Conservation (phyloP, 2,797 vertebrate species). For the Hypotaenidia philippensis region DNA sequence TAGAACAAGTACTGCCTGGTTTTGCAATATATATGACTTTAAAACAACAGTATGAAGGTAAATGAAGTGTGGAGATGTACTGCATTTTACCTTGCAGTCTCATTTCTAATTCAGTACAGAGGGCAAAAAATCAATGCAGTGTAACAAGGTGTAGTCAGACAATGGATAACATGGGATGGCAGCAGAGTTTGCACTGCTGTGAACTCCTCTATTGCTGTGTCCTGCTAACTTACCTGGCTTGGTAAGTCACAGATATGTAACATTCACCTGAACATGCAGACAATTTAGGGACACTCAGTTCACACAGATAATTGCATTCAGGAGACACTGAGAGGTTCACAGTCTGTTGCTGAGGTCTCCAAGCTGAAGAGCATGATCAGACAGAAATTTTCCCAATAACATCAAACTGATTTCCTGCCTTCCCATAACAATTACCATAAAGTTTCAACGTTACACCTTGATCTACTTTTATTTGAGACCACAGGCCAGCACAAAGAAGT, state of each 20-base stretch:
- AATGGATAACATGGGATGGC: neutral
- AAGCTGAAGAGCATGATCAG: neutral
- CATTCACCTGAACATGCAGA: accelerated
- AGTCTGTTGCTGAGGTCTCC: neutral
- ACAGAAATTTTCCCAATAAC: neutral
- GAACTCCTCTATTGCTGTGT: neutral
- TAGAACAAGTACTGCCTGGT: neutral
- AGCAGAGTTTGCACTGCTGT: neutral
- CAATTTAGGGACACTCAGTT: neutral
- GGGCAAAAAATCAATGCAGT: neutral
- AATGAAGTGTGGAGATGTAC: neutral
- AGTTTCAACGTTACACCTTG: neutral
- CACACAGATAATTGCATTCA: neutral
- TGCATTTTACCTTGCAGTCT: neutral
- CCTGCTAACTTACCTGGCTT: neutral
- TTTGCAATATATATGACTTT: neutral
- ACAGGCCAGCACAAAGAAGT: neutral
- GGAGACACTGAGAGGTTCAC: accelerated
- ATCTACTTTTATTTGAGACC: neutral
- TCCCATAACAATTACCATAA: neutral
- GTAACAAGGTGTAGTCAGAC: neutral
- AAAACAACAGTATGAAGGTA: neutral
- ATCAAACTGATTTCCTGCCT: neutral
- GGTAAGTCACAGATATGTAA: neutral
- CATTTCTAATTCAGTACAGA: slow-evolving; percentile 30